Evolutionary conservation across 2,888 invertebrate species (phyloP).

Genomic region (Drosophila formosana): DNA sequence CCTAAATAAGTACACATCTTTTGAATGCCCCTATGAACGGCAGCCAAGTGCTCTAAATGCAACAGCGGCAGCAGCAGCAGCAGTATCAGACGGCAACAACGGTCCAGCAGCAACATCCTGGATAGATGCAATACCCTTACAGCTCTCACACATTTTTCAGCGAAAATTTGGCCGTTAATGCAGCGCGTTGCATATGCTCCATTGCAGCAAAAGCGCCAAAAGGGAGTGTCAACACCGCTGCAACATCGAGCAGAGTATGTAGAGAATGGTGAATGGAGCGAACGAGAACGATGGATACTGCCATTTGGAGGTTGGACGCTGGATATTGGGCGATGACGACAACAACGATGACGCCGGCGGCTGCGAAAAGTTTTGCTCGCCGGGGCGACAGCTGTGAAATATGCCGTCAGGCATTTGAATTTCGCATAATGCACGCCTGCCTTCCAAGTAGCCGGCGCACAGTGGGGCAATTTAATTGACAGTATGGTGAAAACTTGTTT

Average conservation of each 20-base stretch:
- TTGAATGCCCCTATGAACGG: conserved; percentile 30
- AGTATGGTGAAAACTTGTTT: no score
- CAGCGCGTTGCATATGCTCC: conserved; percentile 67
- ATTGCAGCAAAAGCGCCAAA: conserved; percentile 66
- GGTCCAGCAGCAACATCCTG: conserved; percentile 32
- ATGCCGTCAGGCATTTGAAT: conserved; percentile 82
- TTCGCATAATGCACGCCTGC: conserved; percentile 81
- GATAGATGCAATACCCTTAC: conserved; percentile 44
- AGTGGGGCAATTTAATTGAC: conserved; percentile 28
- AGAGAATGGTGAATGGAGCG: conserved; percentile 22
- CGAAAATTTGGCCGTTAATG: conserved; percentile 61
- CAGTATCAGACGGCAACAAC: conserved; percentile 23
- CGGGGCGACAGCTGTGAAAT: conserved; percentile 80
- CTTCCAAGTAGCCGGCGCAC: conserved; percentile 65
- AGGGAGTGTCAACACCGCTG: conserved; percentile 71
- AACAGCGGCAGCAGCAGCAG: conserved; percentile 15
- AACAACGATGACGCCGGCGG: conserved; percentile 52
- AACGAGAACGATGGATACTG: conserved; percentile 16
- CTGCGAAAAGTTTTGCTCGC: conserved; percentile 70
- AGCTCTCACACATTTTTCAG: conserved; percentile 71
- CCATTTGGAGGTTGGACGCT: conserved; percentile 18
- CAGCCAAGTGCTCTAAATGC: conserved; percentile 33
- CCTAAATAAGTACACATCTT: not conserved
- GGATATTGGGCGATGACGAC: conserved; percentile 42
- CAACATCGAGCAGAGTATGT: conserved; percentile 25